Conservation (phyloP, 2,888 invertebrate species). For the Sipunculus nudus region DNA sequence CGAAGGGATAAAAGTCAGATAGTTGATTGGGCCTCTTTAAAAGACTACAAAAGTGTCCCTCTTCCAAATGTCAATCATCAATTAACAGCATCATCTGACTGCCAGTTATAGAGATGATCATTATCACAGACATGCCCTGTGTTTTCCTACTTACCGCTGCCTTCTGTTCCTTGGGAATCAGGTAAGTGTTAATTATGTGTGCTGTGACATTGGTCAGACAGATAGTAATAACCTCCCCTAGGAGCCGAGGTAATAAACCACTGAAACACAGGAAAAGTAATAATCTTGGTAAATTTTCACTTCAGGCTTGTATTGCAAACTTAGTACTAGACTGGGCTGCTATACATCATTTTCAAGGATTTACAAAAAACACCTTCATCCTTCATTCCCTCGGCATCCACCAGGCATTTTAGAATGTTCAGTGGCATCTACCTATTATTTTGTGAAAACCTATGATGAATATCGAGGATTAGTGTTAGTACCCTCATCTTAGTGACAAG, state of each 20-base stretch:
- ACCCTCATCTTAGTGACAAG: too few species aligned
- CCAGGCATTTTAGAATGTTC: too few species aligned
- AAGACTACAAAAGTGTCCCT: background rate
- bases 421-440: too few species aligned
- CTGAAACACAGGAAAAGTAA: slow-evolving; percentile 70
- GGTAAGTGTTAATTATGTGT: slow-evolving; percentile 79
- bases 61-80: background rate
- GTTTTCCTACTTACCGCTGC: background rate
- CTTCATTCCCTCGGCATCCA: too few species aligned
- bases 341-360: background rate
- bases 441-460: too few species aligned
- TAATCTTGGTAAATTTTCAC: too few species aligned
- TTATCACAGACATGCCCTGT: background rate
- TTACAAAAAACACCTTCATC: background rate
- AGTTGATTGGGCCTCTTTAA: too few species aligned
- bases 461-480: too few species aligned
- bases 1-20: too few species aligned
- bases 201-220: slow-evolving; percentile 75
- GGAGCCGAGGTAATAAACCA: slow-evolving; percentile 85
- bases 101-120: background rate
- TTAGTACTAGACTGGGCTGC: background rate
- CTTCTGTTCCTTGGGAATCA: slow-evolving; percentile 59
- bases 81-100: background rate
- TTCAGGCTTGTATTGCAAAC: background rate
- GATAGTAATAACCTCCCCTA: slow-evolving; percentile 84